These are phyloP conservation scores for Calcarius lapponicus DNA, from an alignment of 2,797 vertebrate species.

Conservation along the genomic window DNA sequence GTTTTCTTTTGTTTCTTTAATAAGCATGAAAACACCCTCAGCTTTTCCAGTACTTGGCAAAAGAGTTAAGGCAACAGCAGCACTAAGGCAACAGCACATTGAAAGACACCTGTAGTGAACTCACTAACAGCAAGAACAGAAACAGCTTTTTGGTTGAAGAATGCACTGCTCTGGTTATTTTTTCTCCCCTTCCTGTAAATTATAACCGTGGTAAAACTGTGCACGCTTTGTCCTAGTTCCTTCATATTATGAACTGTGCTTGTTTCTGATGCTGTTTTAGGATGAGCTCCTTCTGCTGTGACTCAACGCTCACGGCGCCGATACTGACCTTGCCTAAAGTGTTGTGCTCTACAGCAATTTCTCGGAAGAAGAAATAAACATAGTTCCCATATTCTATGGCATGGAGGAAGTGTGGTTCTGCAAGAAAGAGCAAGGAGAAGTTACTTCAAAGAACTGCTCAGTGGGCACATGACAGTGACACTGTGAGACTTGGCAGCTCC, in stretches of 20 bases:
- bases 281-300: not conserved
- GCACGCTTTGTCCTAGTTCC: not conserved
- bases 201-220: not conserved
- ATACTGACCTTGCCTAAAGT: slow-evolving; percentile 94
- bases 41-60: slow-evolving; percentile 38
- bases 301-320: not conserved
- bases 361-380: slow-evolving; percentile 98
- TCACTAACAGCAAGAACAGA: not conserved
- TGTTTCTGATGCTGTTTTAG: not conserved
- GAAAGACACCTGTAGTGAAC: slow-evolving; percentile 7
- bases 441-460: not conserved
- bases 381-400: slow-evolving; percentile 97
- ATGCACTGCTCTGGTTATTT: not conserved
- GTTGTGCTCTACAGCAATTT: slow-evolving; percentile 97
- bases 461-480: not conserved
- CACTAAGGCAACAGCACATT: slow-evolving; percentile 7
- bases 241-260: not conserved
- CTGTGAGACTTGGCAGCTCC: not conserved
- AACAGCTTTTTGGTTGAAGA: not conserved
- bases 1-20: slow-evolving; percentile 59
- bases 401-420: slow-evolving; percentile 98
- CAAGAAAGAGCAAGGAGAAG: slow-evolving; percentile 51
- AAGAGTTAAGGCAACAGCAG: slow-evolving; percentile 34
- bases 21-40: not conserved
- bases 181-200: not conserved